Conservation (phyloP, 2,797 vertebrate genomes). For the Eupleurogrammus muticus region DNA sequence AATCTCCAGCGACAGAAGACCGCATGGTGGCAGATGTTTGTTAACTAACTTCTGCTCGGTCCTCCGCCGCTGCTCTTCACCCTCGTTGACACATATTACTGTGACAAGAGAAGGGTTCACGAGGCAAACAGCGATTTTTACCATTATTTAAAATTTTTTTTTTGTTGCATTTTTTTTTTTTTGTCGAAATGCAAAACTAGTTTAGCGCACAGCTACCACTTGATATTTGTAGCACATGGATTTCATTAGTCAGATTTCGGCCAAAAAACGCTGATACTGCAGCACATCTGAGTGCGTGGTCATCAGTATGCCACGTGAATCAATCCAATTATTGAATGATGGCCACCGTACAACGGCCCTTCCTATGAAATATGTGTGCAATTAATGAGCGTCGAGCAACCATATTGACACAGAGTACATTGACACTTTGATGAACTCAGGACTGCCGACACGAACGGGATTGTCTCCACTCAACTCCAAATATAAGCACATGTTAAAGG, state of each 20-base stretch:
- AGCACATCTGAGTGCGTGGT: conserved; percentile 55
- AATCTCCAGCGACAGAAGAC: conserved; percentile 82
- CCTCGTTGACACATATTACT: conserved; percentile 70
- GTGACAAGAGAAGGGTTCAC: conserved; percentile 59
- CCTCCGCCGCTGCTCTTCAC: conserved; percentile 67
- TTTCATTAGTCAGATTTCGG: conserved; percentile 57
- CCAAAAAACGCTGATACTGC: conserved; percentile 55
- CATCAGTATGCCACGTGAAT: conserved; percentile 75
- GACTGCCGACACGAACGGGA: conserved; percentile 49
- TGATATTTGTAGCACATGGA: conserved; percentile 34
- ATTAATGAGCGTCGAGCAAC: conserved; percentile 67
- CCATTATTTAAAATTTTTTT: no score
- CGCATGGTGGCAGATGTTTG: conserved; percentile 82
- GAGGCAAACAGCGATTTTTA: conserved; percentile 25
- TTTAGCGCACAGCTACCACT: conserved; percentile 39
- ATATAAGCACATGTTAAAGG: conserved; percentile 56
- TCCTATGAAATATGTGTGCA: conserved; percentile 66
- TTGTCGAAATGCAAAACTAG: conserved; percentile 30
- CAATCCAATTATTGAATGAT: conserved; percentile 76
- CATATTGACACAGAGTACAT: conserved; percentile 63
- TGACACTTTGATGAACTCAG: conserved; percentile 78
- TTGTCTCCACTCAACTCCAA: conserved; percentile 67
- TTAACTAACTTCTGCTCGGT: conserved; percentile 77
- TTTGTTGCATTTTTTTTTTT: no score
- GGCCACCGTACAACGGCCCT: conserved; percentile 64